Conservation (phyloP, 2,888 invertebrate species). For the Meiosimyza platycephala region DNA sequence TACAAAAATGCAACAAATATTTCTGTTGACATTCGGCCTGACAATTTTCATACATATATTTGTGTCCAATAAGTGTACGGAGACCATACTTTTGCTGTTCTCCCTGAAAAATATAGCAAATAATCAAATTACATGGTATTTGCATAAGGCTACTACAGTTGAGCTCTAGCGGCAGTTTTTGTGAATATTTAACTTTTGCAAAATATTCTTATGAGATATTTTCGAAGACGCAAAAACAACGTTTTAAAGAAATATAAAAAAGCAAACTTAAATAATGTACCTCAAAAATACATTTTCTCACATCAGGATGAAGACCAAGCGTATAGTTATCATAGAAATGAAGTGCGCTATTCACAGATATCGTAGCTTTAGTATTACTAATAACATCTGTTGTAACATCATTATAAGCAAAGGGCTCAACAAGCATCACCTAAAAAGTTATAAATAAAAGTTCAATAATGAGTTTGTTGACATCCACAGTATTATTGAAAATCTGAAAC, state of each 20-base stretch:
- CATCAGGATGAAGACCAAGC: slow-evolving; percentile 42
- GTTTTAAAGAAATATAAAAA: too few relatives aligned
- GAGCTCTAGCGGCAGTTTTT: too few relatives aligned
- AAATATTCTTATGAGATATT: too few relatives aligned
- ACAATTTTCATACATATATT: slow-evolving; percentile 65
- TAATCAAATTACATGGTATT: too few relatives aligned
- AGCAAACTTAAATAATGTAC: slow-evolving; percentile 38
- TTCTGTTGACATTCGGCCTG: slow-evolving; percentile 64
- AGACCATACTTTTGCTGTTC: slow-evolving; percentile 52
- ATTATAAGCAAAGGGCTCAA: slow-evolving; percentile 56
- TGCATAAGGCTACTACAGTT: too few relatives aligned
- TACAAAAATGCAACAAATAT: slow-evolving; percentile 62
- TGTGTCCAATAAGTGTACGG: slow-evolving; percentile 59
- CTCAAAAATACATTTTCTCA: slow-evolving; percentile 55
- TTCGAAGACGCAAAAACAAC: too few relatives aligned
- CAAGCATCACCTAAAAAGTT: slow-evolving; percentile 46
- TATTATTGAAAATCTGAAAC: background rate
- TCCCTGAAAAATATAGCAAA: slow-evolving; percentile 28
- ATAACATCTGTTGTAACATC: slow-evolving; percentile 46
- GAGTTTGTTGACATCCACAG: background rate
- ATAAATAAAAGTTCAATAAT: background rate
- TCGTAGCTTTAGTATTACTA: slow-evolving; percentile 47
- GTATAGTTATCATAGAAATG: slow-evolving; percentile 54
- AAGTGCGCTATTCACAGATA: slow-evolving; percentile 51
- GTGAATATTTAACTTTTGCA: slow-evolving; percentile 5